Base-by-base conservation (phyloP, 2,888 invertebrate species). In the Hypomecis punctinalis region DNA sequence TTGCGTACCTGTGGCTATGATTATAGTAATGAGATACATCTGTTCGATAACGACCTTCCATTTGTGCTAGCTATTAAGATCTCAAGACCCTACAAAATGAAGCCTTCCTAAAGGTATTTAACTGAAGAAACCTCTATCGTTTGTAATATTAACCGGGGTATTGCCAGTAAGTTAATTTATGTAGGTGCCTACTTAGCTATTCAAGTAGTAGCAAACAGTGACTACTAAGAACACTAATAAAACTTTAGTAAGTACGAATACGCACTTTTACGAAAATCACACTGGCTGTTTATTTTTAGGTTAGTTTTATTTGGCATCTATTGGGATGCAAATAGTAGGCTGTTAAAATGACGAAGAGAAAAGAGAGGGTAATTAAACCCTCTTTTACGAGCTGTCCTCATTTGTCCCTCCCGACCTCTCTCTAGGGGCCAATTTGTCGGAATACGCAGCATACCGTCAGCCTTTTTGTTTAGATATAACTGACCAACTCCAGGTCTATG, bases 281-380 rank as follows among this genome's bases (percentile, higher is more conserved):
- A 52, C 40, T 2, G 10, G n/a, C 63, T 61, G 39, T 58, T 59
- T 62, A 54, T 63, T 53, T 11, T 33, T 65, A 58, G 23, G 23
- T 70, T 64, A 60, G 45, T 67, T 68, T 68, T 71, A 72, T 74
- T 71, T 63, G 63, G 5, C 33, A 42, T 52, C 67, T 67, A 63
- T 48, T 13, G 66, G 55, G 59, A 70, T 76, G 62, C 69, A 79
- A 79, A 80, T 75, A 78, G 69, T 76, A 73, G 74, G 70, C 74
- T 69, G 72, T 73, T 77, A 74, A 81, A 84, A 80, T 79, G 78
- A 76, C 77, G 73, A 66, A 71, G 75, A 76, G 73, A 69, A 76
- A 76, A 75, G 73, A 76, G 76, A 72, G 76, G 75, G 77, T 81
- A 85, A 86, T 86, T 85, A 85, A 82, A 83, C 77, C 70, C 79